phyloP scores from a whole-genome alignment of 1,140 invertebrate species.

The Eupristina koningsbergeri region DNA sequence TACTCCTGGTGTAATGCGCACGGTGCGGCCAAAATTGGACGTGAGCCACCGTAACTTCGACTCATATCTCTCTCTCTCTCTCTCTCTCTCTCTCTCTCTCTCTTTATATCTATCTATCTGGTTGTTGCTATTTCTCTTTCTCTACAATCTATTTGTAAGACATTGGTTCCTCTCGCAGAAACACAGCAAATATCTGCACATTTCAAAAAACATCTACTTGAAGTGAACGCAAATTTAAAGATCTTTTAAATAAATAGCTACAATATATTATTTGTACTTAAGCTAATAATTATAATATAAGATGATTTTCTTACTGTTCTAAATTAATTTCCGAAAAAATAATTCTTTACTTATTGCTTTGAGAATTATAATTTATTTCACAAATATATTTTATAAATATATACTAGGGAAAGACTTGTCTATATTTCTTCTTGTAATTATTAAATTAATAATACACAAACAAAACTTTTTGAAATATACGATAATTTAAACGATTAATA shows the following conservation, averaged over 20 bases:
- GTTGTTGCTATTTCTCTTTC: constrained; percentile 53
- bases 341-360: too few relatives aligned
- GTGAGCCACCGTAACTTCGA: constrained; percentile 69
- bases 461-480: too few relatives aligned
- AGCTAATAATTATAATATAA: too few relatives aligned
- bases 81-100: constrained; percentile 42
- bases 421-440: too few relatives aligned
- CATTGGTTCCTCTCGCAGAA: constrained; percentile 70
- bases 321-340: too few relatives aligned
- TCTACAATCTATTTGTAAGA: constrained; percentile 74
- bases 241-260: not conserved
- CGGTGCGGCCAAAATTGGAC: constrained; percentile 72
- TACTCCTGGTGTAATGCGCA: constrained; percentile 63
- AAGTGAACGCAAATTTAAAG: constrained; percentile 3
- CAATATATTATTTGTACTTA: too few relatives aligned
- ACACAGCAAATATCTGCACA: constrained; percentile 58
- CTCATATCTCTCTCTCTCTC: constrained; percentile 20
- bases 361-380: too few relatives aligned
- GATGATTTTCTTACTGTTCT: too few relatives aligned
- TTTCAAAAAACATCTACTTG: constrained; percentile 66
- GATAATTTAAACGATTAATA: too few relatives aligned
- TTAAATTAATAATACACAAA: too few relatives aligned
- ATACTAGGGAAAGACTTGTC: too few relatives aligned
- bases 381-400: too few relatives aligned
- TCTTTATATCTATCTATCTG: constrained; percentile 48